phyloP scores from a whole-genome alignment of 2,797 vertebrate species.

The Microctenopoma stevenorrisi region DNA sequence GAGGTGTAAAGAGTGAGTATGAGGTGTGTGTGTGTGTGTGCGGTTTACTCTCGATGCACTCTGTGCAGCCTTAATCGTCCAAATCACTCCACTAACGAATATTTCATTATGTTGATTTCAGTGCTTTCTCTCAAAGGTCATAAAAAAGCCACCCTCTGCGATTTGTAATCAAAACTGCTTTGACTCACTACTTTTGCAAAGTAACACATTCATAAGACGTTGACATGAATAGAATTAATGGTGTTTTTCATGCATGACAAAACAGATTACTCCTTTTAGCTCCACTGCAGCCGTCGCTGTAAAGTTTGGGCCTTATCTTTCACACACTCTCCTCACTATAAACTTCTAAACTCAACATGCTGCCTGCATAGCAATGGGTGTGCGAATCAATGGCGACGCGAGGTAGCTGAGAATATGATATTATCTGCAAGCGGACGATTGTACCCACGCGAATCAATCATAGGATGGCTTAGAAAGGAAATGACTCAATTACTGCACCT shows the following conservation, averaged over 20 bases:
- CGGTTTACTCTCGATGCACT: constrained; percentile 12
- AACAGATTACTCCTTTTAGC: constrained; percentile 49
- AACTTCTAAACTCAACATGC: constrained; percentile 45
- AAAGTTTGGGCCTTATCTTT: constrained; percentile 53
- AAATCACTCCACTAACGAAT: constrained; percentile 18
- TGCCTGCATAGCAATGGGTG: constrained; percentile 45
- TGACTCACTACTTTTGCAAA: constrained; percentile 36
- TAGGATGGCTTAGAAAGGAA: constrained; percentile 35
- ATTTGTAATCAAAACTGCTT: constrained; percentile 46
- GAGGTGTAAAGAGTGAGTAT: constrained; percentile 28
- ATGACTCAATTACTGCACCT: constrained; percentile 55
- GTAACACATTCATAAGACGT: constrained; percentile 47
- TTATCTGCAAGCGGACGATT: constrained; percentile 44
- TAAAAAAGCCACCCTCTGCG: not conserved
- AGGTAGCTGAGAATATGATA: constrained; percentile 54
- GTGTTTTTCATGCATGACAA: constrained; percentile 51
- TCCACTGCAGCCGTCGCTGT: constrained; percentile 43
- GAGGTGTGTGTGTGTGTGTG: constrained; percentile 12
- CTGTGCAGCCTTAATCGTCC: constrained; percentile 9
- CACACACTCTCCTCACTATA: constrained; percentile 25
- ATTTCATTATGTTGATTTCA: constrained; percentile 33
- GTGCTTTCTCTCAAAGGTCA: constrained; percentile 45
- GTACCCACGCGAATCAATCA: constrained; percentile 52
- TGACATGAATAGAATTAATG: constrained; percentile 54
- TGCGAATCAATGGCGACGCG: constrained; percentile 38